phyloP scores from a whole-genome alignment of 2,797 vertebrate genomes.

The Spinibarbus caldwelli region DNA sequence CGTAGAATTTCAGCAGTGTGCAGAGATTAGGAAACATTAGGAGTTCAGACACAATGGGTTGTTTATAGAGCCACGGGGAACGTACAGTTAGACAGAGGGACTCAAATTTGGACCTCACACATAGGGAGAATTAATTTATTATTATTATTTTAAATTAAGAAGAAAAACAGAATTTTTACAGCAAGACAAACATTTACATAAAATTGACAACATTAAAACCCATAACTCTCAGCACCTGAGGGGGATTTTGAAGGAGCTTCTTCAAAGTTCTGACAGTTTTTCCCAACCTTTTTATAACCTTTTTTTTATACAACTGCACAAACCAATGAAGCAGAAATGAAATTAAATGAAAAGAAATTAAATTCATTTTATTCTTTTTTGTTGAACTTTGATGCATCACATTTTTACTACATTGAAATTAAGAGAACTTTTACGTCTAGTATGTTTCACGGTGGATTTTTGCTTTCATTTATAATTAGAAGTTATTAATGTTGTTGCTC shows the following conservation, averaged over 20 bases:
- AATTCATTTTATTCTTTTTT: background rate
- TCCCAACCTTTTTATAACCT: background rate
- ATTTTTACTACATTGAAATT: no score
- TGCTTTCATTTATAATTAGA: background rate
- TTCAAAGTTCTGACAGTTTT: background rate
- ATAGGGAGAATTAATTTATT: background rate
- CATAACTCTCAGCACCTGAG: background rate
- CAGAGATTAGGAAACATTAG: conserved; percentile 62
- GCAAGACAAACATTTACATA: background rate
- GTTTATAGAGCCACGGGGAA: conserved; percentile 62
- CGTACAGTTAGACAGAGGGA: conserved; percentile 28
- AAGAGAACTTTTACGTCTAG: background rate
- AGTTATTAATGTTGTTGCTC: background rate
- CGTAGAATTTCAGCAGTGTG: conserved; percentile 72
- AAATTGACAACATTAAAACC: background rate
- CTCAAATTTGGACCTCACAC: background rate
- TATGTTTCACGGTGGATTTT: background rate
- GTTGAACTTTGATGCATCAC: background rate
- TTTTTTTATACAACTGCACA: background rate
- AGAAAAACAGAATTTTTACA: background rate
- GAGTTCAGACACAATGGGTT: conserved; percentile 60
- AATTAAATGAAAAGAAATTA: fast-evolving
- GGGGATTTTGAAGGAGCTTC: background rate
- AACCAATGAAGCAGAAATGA: background rate
- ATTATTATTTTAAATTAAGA: background rate